A percentile compares a stretch with the other conserved stretches of the same genome.
phyloP scores from a whole-genome alignment of 2,888 invertebrate genomes.

The Zhengitettix transpicula region DNA sequence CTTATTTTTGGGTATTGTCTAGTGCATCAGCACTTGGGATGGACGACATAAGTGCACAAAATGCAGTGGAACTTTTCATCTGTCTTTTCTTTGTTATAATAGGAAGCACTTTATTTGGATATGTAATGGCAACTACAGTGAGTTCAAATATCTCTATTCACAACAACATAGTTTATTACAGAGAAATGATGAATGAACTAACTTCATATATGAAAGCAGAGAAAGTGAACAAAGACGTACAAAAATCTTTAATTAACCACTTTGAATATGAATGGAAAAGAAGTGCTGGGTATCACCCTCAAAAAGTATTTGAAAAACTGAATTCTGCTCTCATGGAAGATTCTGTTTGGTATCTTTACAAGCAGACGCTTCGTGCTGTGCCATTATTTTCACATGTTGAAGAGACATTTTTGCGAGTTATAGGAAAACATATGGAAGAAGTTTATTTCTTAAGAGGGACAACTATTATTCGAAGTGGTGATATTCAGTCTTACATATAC shows the following conservation, averaged over 20 bases:
- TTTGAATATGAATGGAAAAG: constrained; percentile 37
- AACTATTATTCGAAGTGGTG: constrained; percentile 31
- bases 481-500: constrained; percentile 31
- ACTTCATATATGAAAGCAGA: constrained; percentile 25
- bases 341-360: constrained; percentile 34
- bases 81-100: constrained; percentile 29
- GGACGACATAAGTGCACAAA: constrained; percentile 32
- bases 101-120: constrained; percentile 33
- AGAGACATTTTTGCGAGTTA: constrained; percentile 34
- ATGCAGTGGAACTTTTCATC: constrained; percentile 28
- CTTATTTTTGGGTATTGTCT: constrained; percentile 32
- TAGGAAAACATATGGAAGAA: constrained; percentile 34
- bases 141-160: constrained; percentile 33
- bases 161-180: constrained; percentile 30
- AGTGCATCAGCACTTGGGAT: constrained; percentile 26
- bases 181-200: constrained; percentile 31
- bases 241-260: constrained; percentile 27
- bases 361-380: constrained; percentile 33
- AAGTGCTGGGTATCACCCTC: constrained; percentile 34
- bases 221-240: constrained; percentile 25
- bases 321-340: constrained; percentile 37
- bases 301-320: constrained; percentile 26
- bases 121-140: constrained; percentile 32
- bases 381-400: constrained; percentile 36
- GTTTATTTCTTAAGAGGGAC: constrained; percentile 34